Evolutionary conservation across 1,140 invertebrate species (phyloP), one percentile per base, ranked within the genome.

Genomic region (Coptotermes formosanus): DNA sequence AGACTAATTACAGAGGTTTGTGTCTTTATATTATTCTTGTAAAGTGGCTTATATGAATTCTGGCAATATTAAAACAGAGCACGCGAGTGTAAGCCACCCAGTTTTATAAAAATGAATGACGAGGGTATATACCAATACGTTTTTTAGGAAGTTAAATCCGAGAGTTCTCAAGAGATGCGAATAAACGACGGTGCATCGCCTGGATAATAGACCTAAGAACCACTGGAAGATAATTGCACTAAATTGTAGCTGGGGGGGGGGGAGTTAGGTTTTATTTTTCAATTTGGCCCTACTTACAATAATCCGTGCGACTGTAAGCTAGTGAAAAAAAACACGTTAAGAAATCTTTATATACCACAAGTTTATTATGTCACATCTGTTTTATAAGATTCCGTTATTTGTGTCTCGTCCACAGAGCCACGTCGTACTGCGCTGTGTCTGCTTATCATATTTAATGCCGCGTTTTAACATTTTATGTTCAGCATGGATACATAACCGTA

Each of bases 111-210:
- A 25, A 25, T 75, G 25, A 75, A 30, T 75, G 64, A 75, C 64
- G 64, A 75, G 64, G 64, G 64, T n/a, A n/a, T 14, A 25, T 75
- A n/a, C 64, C n/a, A 75, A 75, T 75, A 75, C 64, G n/a, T n/a
- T 75, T 75, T 75, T 55, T 75, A 75, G n/a, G 30, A 75, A n/a
- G 30, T 75, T 75, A 75, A 0, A 30, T 75, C 64, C 64, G 25
- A 30, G 25, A 75, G 25, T 75, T 75, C 64, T 75, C 64, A 30
- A 75, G 64, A 75, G 64, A 75, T 12, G 19, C 3, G 45, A 48
- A 48, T 38, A 38, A 38, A 38, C 1, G 0, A 48, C 11, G 2
- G 9, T 48, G 45, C 64, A 30, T 6, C 14, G 64, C 64, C 8
- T 12, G n/a, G 25, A 75, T 75, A 75, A 75, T n/a, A 75, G n/a